Evolutionary conservation across 2,113 vertebrate genomes (phyloP).

Genomic region (Pituophis catenifer): DNA sequence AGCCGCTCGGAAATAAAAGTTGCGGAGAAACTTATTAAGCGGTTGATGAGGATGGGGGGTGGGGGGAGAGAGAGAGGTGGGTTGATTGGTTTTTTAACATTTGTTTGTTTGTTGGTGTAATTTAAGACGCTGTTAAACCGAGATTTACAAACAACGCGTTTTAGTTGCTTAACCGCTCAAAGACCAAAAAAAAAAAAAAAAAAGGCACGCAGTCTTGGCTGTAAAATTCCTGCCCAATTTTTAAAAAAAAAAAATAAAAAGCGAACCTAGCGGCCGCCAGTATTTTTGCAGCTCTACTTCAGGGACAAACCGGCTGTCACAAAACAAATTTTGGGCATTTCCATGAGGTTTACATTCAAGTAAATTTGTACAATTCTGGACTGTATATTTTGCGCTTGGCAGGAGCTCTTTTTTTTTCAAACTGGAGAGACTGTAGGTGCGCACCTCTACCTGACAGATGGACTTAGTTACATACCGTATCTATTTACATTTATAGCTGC

Average conservation of each 20-base stretch:
- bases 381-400: background rate
- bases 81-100: background rate
- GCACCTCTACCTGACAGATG: background rate
- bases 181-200: background rate
- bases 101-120: background rate
- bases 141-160: background rate
- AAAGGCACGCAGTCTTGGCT: background rate
- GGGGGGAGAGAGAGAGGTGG: fast-evolving
- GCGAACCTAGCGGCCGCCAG: background rate
- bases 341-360: background rate
- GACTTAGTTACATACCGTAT: background rate
- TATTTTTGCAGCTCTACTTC: background rate
- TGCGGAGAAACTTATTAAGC: background rate
- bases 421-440: background rate
- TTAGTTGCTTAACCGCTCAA: background rate
- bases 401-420: background rate
- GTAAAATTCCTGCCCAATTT: background rate
- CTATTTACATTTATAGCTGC: background rate
- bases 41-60: background rate
- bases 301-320: background rate
- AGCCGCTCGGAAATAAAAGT: background rate
- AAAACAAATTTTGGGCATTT: background rate
- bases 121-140: background rate
- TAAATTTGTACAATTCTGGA: too few species aligned
- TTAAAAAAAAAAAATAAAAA: background rate